Evolutionary conservation across 2,113 vertebrate genomes (phyloP).

Genomic region (Mesembrinibis cayennensis): DNA sequence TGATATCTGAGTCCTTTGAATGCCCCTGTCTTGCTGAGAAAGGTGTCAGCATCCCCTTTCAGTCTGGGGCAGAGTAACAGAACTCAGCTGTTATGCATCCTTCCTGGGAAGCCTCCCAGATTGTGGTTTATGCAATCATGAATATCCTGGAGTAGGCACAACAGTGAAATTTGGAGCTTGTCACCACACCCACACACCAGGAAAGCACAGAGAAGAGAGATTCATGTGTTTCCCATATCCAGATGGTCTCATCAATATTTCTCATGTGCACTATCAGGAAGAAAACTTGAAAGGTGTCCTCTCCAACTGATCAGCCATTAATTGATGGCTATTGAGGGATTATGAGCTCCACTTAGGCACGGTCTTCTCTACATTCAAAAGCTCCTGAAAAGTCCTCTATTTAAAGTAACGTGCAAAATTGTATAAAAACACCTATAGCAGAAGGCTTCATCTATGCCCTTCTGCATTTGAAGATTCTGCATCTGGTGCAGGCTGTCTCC

Average conservation of each 20-base stretch:
- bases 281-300: neutral
- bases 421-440: neutral
- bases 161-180: neutral
- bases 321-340: neutral
- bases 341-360: neutral
- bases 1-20: neutral
- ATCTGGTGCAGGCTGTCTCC: neutral
- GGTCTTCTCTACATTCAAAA: neutral
- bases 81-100: neutral
- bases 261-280: neutral
- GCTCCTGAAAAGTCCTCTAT: neutral
- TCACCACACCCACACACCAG: neutral
- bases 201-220: neutral
- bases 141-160: neutral
- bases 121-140: neutral
- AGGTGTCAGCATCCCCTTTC: neutral
- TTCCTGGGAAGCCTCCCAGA: neutral
- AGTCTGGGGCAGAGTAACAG: neutral
- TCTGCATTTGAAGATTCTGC: neutral
- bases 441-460: neutral
- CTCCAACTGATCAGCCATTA: neutral
- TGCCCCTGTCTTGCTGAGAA: neutral
- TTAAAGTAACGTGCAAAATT: neutral
- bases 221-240: neutral
- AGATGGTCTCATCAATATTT: neutral